Evolutionary conservation across 2,113 vertebrate species (phyloP), one percentile per base, ranked within the genome.

Genomic region (Scatophagus argus): DNA sequence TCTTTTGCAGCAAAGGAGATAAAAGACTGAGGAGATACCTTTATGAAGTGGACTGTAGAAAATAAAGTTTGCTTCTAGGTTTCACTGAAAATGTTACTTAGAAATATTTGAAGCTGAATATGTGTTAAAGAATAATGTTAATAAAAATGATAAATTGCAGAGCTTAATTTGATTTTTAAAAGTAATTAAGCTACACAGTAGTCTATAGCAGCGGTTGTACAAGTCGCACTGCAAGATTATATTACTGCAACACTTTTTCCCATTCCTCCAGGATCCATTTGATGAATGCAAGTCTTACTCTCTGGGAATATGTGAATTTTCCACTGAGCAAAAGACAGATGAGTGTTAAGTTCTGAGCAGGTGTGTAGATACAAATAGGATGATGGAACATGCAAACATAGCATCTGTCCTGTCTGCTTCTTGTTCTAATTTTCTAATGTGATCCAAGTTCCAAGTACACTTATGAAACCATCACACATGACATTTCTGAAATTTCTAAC

Each of bases 391-490:
- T n/a, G n/a, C 8, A 69, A 44, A n/a, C 31, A 25, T 8, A 14
- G 23, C 41, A 27, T 69, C 29, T 8, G 8, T 43, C 46, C n/a
- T n/a, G n/a, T n/a, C n/a, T n/a, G n/a, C n/a, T n/a, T 23, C 13
- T 52, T 29, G 29, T 58, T 74, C 13, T 64, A 46, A 74, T 58
- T 60, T 58, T 62, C 55, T 39, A 56, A 47, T 25, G 38, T n/a
- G 47, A 52, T 51, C 56, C 23, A 74, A 46, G 23, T 59, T 62
- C 17, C 29, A 10, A 34, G 21, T 7, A 54, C 38, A 71, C 75
- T 60, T 59, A 67, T 39, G 83, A 47, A 31, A 41, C 14, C 61
- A 47, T 66, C 31, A 38, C 54, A 68, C 49, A 23, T 70, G 41
- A 67, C 34, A 74, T 67, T 83, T 78, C 36, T 39, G 19, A 52